A percentile compares a stretch with the other conserved stretches of the same genome.
Evolutionary conservation across 2,888 invertebrate species (phyloP).

Genomic region (Macaria notata): DNA sequence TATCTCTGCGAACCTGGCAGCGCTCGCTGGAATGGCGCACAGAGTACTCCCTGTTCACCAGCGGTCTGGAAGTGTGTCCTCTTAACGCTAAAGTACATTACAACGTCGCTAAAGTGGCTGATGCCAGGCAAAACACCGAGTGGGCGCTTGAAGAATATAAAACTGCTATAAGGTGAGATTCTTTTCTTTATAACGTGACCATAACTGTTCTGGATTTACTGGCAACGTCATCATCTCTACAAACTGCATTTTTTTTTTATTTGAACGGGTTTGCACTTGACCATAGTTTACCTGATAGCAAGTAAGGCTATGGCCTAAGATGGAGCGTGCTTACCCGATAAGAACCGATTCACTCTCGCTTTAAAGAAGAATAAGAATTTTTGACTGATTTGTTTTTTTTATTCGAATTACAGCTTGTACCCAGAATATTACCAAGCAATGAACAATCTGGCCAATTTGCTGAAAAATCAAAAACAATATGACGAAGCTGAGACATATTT

Average conservation of each 20-base stretch:
- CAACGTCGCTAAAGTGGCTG: conserved; percentile 94
- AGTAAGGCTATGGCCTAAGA: too few relatives aligned
- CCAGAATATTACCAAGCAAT: conserved; percentile 95
- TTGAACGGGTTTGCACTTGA: too few relatives aligned
- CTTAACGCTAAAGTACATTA: conserved; percentile 96
- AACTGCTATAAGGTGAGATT: conserved; percentile 85
- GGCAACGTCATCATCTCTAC: too few relatives aligned
- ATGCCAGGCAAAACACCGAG: conserved; percentile 85
- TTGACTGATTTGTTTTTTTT: too few relatives aligned
- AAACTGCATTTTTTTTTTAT: too few relatives aligned
- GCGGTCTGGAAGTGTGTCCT: conserved; percentile 94
- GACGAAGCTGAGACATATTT: conserved; percentile 89
- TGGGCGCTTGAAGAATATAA: conserved; percentile 90
- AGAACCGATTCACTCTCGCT: too few relatives aligned
- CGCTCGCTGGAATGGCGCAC: conserved; percentile 91
- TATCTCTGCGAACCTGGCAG: conserved; percentile 75
- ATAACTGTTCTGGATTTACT: too few relatives aligned
- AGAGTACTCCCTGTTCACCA: conserved; percentile 89
- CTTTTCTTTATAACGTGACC: background rate
- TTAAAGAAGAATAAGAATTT: too few relatives aligned
- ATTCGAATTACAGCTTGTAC: conserved; percentile 80
- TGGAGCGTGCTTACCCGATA: too few relatives aligned
- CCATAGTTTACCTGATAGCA: too few relatives aligned
- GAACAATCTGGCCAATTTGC: conserved; percentile 95
- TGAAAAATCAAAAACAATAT: conserved; percentile 86